These are phyloP conservation scores for Homarus americanus DNA, from an alignment of 1,140 invertebrate genomes.

Conservation along the genomic window DNA sequence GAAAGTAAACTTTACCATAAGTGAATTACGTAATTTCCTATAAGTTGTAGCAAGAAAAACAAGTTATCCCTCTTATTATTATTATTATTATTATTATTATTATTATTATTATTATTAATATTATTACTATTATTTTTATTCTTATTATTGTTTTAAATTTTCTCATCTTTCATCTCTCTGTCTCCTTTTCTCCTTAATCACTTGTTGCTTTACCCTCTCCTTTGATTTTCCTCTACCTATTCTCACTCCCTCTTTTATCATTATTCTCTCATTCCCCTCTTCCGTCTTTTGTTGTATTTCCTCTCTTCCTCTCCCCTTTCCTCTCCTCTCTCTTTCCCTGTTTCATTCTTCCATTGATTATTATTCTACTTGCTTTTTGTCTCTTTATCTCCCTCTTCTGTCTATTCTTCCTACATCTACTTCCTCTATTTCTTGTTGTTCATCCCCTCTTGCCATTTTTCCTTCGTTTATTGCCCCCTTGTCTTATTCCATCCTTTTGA, in stretches of 20 bases:
- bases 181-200: not conserved
- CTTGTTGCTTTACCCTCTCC: not conserved
- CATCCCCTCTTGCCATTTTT: not conserved
- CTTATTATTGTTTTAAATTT: too few relatives aligned
- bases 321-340: not conserved
- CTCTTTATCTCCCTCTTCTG: conserved; percentile 7
- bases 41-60: too few relatives aligned
- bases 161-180: not conserved
- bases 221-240: not conserved
- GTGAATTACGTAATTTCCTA: too few relatives aligned
- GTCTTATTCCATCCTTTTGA: not conserved
- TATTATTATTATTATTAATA: too few relatives aligned
- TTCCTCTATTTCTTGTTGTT: not conserved
- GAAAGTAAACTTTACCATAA: too few relatives aligned
- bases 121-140: too few relatives aligned
- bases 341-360: not conserved
- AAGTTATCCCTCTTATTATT: too few relatives aligned
- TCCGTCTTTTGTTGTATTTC: not conserved
- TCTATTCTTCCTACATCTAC: not conserved
- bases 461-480: not conserved
- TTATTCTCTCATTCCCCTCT: not conserved
- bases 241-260: not conserved
- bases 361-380: not conserved
- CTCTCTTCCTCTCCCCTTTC: not conserved
- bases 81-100: too few relatives aligned